phyloP scores from a whole-genome alignment of 2,888 invertebrate genomes.

The Odontocerum albicorne region DNA sequence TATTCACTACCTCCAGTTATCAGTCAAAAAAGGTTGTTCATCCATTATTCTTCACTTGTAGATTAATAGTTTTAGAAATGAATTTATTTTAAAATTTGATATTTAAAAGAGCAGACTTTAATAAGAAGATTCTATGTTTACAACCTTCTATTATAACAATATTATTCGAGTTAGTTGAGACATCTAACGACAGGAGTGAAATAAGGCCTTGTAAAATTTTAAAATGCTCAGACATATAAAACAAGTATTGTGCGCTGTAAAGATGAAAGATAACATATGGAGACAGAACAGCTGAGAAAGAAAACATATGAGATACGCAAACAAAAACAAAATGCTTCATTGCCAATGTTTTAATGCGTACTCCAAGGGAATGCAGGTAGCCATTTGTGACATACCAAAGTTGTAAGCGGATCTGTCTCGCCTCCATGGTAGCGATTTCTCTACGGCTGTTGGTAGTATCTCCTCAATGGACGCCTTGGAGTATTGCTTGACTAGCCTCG shows the following conservation, averaged over 20 bases:
- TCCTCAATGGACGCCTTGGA: conserved; percentile 61
- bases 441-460: conserved; percentile 73
- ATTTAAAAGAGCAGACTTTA: too few species aligned
- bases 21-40: too few species aligned
- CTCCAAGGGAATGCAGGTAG: conserved; percentile 19
- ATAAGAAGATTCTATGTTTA: too few species aligned
- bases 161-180: too few species aligned
- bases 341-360: conserved; percentile 24
- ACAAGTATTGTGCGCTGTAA: neutral
- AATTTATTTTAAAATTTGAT: too few species aligned
- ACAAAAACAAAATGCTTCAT: conserved; percentile 20
- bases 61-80: too few species aligned
- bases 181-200: too few species aligned
- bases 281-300: conserved; percentile 3
- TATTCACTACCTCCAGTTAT: too few species aligned
- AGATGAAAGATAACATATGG: neutral
- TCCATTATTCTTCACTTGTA: too few species aligned
- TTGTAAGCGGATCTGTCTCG: conserved; percentile 72
- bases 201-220: too few species aligned
- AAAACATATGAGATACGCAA: conserved; percentile 17
- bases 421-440: conserved; percentile 85
- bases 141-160: too few species aligned
- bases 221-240: too few species aligned
- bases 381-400: conserved; percentile 61
- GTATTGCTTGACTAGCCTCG: conserved; percentile 70